These are phyloP conservation scores for Aphelenchoides avenae DNA, from an alignment of 1,140 invertebrate genomes.

Conservation along the genomic window DNA sequence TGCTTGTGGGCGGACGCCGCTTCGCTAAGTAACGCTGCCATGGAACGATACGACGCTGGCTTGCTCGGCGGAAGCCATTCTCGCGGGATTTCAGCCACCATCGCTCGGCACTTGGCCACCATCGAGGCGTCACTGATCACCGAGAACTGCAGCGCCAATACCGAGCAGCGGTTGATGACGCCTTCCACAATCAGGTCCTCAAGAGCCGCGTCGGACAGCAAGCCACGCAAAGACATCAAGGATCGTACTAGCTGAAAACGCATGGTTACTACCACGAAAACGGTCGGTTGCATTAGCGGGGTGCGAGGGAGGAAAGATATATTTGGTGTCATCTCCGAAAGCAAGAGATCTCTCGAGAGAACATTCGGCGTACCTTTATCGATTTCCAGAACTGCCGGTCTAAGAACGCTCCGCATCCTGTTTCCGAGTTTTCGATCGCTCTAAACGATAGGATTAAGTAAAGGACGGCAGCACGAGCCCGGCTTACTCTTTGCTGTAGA, in stretches of 20 bases:
- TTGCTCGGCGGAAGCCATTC: neutral
- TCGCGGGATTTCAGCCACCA: slow-evolving; percentile 28
- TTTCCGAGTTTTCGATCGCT: slow-evolving; percentile 24
- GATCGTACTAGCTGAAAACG: neutral
- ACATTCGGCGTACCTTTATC: slow-evolving; percentile 21
- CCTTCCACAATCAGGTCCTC: slow-evolving; percentile 37
- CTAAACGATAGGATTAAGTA: slow-evolving; percentile 23
- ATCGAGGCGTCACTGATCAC: slow-evolving; percentile 13
- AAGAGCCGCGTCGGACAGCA: slow-evolving; percentile 23
- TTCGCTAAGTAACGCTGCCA: no score
- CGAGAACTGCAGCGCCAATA: slow-evolving; percentile 35
- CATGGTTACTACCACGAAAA: neutral
- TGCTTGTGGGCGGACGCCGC: no score
- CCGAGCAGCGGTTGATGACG: slow-evolving; percentile 27
- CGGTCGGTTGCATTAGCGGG: no score
- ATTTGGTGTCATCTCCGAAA: no score
- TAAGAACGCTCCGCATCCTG: slow-evolving; percentile 28
- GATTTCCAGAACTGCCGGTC: slow-evolving; percentile 36
- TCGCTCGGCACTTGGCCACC: slow-evolving; percentile 28
- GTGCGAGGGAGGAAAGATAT: no score
- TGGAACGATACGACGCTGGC: neutral
- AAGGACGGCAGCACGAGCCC: neutral
- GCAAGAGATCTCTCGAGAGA: no score
- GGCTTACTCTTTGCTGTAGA: slow-evolving; percentile 39
- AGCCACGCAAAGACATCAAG: slow-evolving; percentile 25